phyloP scores from a whole-genome alignment of 2,888 invertebrate genomes.

The Schizotus pectinicornis region DNA sequence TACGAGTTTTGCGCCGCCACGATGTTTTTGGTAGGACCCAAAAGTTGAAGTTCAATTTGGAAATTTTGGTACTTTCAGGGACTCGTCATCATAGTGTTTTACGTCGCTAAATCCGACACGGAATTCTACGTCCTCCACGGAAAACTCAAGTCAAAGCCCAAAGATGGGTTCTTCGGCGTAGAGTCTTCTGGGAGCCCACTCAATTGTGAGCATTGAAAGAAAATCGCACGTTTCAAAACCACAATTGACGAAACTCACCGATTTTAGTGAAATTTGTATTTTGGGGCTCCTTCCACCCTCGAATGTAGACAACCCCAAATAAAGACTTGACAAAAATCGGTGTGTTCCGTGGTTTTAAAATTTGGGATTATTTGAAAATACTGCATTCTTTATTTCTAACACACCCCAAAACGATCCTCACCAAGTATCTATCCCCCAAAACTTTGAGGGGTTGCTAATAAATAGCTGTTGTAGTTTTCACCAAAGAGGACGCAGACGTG shows the following conservation, averaged over 20 bases:
- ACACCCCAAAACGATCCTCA: too few relatives aligned
- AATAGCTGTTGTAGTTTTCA: slow-evolving; percentile 60
- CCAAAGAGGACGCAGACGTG: slow-evolving; percentile 69
- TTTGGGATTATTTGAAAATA: too few relatives aligned
- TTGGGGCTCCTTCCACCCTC: too few relatives aligned
- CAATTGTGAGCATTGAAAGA: slow-evolving; percentile 63
- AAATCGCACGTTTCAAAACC: not conserved
- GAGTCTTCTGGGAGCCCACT: slow-evolving; percentile 65
- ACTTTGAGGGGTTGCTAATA: not conserved
- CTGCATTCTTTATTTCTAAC: too few relatives aligned
- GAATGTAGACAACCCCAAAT: too few relatives aligned
- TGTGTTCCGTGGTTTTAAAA: too few relatives aligned
- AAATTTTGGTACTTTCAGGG: slow-evolving; percentile 58
- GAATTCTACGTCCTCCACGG: slow-evolving; percentile 57
- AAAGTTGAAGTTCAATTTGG: not conserved
- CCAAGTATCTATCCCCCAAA: slow-evolving; percentile 5
- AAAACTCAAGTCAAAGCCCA: slow-evolving; percentile 56
- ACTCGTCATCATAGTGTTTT: slow-evolving; percentile 64
- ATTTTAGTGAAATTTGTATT: not conserved
- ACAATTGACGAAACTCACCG: not conserved
- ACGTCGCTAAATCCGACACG: slow-evolving; percentile 66
- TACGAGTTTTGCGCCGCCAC: slow-evolving; percentile 65
- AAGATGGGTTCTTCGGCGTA: slow-evolving; percentile 61
- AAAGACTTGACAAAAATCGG: too few relatives aligned
- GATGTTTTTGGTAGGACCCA: slow-evolving; percentile 64